These are phyloP conservation scores for Myiothlypis coronata DNA, from an alignment of 2,797 vertebrate species.

Conservation along the genomic window DNA sequence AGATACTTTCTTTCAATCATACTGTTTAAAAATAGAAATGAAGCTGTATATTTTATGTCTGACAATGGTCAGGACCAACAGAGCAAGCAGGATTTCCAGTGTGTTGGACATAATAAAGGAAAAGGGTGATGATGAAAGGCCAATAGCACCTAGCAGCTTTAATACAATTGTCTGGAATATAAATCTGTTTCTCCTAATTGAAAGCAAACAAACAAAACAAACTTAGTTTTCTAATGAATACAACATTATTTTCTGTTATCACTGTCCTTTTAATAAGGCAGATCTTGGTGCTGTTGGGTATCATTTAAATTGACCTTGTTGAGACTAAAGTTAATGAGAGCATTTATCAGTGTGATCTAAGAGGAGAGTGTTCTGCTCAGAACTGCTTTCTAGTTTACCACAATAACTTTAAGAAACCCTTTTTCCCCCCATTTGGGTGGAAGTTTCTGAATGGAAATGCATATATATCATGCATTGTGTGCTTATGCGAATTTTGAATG, in stretches of 20 bases:
- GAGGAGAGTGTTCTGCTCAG: background rate
- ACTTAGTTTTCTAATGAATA: background rate
- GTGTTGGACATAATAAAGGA: background rate
- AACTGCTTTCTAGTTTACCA: background rate
- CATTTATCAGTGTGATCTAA: background rate
- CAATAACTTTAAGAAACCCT: background rate
- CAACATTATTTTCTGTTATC: background rate
- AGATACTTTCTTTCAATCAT: background rate
- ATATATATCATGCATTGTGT: background rate
- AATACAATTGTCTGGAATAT: background rate
- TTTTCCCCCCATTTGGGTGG: background rate
- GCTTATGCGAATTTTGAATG: background rate
- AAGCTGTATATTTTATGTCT: background rate
- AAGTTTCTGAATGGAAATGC: background rate
- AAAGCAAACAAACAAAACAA: background rate
- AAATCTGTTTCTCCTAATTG: background rate
- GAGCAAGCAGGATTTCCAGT: background rate
- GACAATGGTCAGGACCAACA: background rate
- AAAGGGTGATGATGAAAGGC: background rate
- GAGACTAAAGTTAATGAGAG: background rate
- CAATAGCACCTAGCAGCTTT: background rate
- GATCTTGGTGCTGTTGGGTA: background rate
- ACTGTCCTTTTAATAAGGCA: background rate
- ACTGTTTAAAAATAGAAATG: background rate
- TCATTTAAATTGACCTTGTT: conserved; percentile 22